Base-by-base conservation (phyloP, 2,797 vertebrate genomes). In the Gastrophryne carolinensis region DNA sequence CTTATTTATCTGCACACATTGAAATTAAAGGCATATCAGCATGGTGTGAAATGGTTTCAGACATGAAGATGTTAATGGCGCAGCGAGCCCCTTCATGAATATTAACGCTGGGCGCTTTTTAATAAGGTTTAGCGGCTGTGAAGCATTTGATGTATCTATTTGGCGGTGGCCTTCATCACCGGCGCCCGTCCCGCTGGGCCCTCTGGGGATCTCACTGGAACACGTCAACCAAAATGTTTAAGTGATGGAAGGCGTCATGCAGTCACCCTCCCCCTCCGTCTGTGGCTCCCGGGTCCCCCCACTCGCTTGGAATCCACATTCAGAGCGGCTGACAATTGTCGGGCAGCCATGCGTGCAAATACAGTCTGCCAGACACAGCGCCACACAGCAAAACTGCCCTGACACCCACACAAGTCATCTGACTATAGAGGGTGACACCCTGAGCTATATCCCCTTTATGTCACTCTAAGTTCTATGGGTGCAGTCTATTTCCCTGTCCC, bases 261-360 rank as follows among this genome's bases (percentile, higher is more conserved):
- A 23, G 10, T 21, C 2, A 13, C 17, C 49, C 9, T 15, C 65
- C 3, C 32, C 49, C 64, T 35, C 30, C 65, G 2, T 24, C 50
- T 54, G 65, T 13, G 41, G n/a, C 82, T 79, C 72, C 65, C 15
- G 13, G 19, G 19, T n/a, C 49, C 23, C 35, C 17, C 12, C 12
- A 17, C 8, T 79, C 8, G 34, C 58, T 49, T 2, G 3, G 23
- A 21, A 63, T 61, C 44, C 63, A 47, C 3, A 34, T 63, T 58
- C 64, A 73, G 53, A 73, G 27, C 29, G 64, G 44, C 32, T 63
- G 58, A 73, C 70, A 63, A 73, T 73, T 73, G 23, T 54, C 19
- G 13, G 24, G 70, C 70, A 73, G 29, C 60, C 57, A 53, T 52
- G 70, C 70, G 23, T 64, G 49, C 27, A 73, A 21, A 35, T 26